Conservation (phyloP, 2,113 vertebrate species). For the Cricetomys ansorgei region DNA sequence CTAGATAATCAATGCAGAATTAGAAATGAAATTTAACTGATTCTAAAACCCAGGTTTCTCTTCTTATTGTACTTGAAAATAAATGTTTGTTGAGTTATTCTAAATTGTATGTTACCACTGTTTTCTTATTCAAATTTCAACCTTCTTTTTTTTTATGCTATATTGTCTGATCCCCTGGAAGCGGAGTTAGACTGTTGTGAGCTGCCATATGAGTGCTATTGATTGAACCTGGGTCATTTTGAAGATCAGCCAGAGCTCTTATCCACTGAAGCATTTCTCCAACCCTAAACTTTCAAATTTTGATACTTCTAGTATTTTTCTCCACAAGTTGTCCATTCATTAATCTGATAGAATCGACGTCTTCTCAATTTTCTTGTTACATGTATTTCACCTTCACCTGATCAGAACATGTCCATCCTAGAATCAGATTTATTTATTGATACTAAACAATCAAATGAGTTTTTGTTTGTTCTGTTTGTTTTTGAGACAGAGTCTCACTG, state of each 20-base stretch:
- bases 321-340: background rate
- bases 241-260: too few relatives aligned
- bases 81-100: conserved; percentile 52
- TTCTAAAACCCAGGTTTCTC: background rate
- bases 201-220: too few relatives aligned
- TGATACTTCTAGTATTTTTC: background rate
- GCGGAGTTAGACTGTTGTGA: too few relatives aligned
- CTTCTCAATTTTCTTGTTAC: background rate
- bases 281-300: conserved; percentile 35
- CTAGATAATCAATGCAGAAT: background rate
- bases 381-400: background rate
- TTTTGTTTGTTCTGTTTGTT: background rate
- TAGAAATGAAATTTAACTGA: background rate
- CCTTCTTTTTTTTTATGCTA: too few relatives aligned
- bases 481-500: background rate
- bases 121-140: conserved; percentile 2
- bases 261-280: too few relatives aligned
- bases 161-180: too few relatives aligned
- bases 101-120: conserved; percentile 8
- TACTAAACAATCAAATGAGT: background rate
- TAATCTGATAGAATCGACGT: background rate
- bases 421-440: conserved; percentile 11
- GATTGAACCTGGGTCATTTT: too few relatives aligned
- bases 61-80: conserved; percentile 12
- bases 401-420: background rate